A percentile compares a stretch with the other conserved stretches of the same genome.
phyloP scores from a whole-genome alignment of 2,888 invertebrate species.

The Plebejus anna region DNA sequence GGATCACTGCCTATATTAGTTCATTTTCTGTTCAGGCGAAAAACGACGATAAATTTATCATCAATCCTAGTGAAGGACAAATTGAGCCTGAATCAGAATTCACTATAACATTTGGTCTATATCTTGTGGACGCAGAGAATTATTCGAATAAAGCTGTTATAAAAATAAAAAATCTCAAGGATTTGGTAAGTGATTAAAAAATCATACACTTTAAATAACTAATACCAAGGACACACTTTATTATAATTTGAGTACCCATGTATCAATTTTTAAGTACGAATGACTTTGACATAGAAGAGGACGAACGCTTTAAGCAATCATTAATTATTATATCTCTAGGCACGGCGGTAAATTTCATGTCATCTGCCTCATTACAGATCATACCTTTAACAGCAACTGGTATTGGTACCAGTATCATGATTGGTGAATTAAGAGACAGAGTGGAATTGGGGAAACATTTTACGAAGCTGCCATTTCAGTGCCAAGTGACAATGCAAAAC shows the following conservation, averaged over 20 bases:
- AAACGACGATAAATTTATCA: slow-evolving; percentile 64
- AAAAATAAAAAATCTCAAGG: slow-evolving; percentile 67
- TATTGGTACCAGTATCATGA: slow-evolving; percentile 82
- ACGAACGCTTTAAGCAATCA: too few relatives aligned
- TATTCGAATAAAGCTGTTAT: slow-evolving; percentile 68
- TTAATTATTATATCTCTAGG: too few relatives aligned
- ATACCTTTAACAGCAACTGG: slow-evolving; percentile 80
- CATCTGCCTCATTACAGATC: slow-evolving; percentile 43
- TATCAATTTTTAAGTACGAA: too few relatives aligned
- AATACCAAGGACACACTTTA: too few relatives aligned
- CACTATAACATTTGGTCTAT: slow-evolving; percentile 55
- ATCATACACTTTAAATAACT: too few relatives aligned
- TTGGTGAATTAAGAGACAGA: slow-evolving; percentile 80
- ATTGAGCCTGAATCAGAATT: slow-evolving; percentile 63
- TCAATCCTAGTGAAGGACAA: slow-evolving; percentile 58
- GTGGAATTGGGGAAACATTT: slow-evolving; percentile 82
- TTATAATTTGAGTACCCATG: too few relatives aligned
- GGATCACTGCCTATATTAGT: neutral
- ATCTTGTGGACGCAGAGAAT: slow-evolving; percentile 60
- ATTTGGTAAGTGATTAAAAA: slow-evolving; percentile 56
- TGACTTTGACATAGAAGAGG: too few relatives aligned
- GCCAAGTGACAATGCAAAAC: slow-evolving; percentile 75
- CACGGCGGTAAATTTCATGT: neutral
- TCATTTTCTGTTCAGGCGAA: slow-evolving; percentile 49
- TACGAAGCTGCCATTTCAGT: slow-evolving; percentile 71